phyloP scores from a whole-genome alignment of 2,113 vertebrate species.

The Monopterus albus region DNA sequence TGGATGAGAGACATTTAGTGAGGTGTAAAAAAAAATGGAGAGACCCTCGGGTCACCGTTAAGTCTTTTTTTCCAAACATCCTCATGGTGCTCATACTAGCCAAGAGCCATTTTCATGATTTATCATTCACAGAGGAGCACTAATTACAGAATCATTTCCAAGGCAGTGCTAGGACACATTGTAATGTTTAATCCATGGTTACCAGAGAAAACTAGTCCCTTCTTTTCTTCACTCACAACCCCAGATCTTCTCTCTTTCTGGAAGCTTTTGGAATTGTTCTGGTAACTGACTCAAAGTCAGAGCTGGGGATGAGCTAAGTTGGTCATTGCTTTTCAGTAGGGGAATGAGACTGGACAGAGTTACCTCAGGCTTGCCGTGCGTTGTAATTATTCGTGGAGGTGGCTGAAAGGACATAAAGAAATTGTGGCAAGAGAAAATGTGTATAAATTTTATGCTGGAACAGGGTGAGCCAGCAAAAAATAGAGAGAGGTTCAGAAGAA shows the following conservation, averaged over 20 bases:
- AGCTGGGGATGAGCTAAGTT: neutral
- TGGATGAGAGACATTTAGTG: constrained; percentile 70
- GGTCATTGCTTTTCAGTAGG: constrained; percentile 3
- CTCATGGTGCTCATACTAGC: constrained; percentile 56
- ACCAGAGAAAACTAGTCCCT: neutral
- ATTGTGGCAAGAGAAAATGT: constrained; percentile 6
- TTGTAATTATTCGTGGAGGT: constrained; percentile 40
- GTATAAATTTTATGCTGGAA: constrained; percentile 48
- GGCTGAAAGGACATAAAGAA: constrained; percentile 39
- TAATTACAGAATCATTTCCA: constrained; percentile 55
- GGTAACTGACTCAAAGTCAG: constrained; percentile 39
- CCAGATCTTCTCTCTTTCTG: neutral
- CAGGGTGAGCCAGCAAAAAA: constrained; percentile 29
- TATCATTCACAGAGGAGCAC: constrained; percentile 48
- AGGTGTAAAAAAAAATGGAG: constrained; percentile 70
- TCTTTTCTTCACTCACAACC: constrained; percentile 3
- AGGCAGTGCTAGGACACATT: constrained; percentile 13
- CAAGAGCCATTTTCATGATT: constrained; percentile 58
- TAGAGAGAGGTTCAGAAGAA: constrained; percentile 8
- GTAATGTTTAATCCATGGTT: constrained; percentile 1
- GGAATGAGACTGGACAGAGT: constrained; percentile 11
- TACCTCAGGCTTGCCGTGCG: constrained; percentile 27
- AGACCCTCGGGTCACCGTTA: constrained; percentile 58
- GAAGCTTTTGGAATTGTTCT: constrained; percentile 1
- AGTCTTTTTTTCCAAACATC: constrained; percentile 46